phyloP scores from a whole-genome alignment of 2,113 vertebrate species.

The Illadopsis cleaveri region DNA sequence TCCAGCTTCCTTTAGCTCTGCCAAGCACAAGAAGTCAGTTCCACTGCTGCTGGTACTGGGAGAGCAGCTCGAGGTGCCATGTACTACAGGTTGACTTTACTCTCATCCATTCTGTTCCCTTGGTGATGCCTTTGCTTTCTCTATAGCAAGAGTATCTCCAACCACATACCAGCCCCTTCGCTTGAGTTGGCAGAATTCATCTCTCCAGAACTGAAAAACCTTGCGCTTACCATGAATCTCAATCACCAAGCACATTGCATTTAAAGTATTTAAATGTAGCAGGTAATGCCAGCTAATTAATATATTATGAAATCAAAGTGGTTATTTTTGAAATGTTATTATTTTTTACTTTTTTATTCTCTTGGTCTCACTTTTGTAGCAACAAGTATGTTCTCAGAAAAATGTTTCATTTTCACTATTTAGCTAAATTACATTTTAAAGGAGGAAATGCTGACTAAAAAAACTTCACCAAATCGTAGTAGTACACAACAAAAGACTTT shows the following conservation, averaged over 20 bases:
- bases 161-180: fast-evolving
- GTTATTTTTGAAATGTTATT: neutral
- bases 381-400: neutral
- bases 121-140: neutral
- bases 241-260: neutral
- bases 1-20: neutral
- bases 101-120: neutral
- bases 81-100: neutral
- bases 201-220: neutral
- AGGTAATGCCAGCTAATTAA: neutral
- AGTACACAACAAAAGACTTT: neutral
- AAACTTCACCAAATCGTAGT: neutral
- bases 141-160: neutral
- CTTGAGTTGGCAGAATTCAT: neutral
- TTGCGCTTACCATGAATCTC: neutral
- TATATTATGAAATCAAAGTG: neutral
- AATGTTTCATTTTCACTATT: neutral
- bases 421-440: neutral
- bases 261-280: neutral
- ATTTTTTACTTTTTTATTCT: neutral
- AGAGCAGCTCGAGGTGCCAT: neutral
- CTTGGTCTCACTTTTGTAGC: neutral
- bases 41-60: neutral
- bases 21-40: neutral
- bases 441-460: neutral